A percentile compares a stretch with the other conserved stretches of the same genome.
phyloP scores from a whole-genome alignment of 2,113 vertebrate species.

The mouse (Mus musculus) region GRCm39 chr13:119132501-119133000 shows the following conservation, averaged over 20 bases:
- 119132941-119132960: background rate
- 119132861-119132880: background rate
- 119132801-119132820: background rate
- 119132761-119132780: background rate
- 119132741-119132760: background rate
- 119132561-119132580: background rate
- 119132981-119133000: background rate
- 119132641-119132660: background rate
- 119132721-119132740: slow-evolving; percentile 10
- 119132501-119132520: background rate
- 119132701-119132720: background rate
- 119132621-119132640: background rate
- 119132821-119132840: background rate
- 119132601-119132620: background rate
- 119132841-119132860: background rate
- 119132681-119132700: slow-evolving; percentile 23
- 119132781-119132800: slow-evolving; percentile 13
- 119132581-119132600: background rate
- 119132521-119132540: background rate
- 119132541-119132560: background rate
- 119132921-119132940: background rate
- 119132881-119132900: slow-evolving; percentile 28
- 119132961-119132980: background rate
- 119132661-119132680: background rate
- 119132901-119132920: background rate